These are phyloP conservation scores for Solenopsis fugax DNA, from an alignment of 1,140 invertebrate genomes.

Conservation along the genomic window DNA sequence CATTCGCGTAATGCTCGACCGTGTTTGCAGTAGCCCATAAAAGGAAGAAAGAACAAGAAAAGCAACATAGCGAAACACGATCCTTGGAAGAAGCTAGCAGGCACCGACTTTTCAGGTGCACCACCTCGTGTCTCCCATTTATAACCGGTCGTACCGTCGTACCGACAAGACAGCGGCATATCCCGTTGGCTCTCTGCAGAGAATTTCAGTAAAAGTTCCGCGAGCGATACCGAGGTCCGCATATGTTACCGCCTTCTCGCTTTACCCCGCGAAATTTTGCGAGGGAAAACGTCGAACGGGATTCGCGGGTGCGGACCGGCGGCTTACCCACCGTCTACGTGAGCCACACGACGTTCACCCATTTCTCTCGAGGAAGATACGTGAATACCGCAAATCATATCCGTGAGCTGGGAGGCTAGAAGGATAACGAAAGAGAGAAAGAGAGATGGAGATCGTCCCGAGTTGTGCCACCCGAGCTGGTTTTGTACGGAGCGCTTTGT, in stretches of 20 bases:
- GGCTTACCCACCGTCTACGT: slow-evolving; percentile 40
- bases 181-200: slow-evolving; percentile 15
- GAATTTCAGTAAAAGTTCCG: slow-evolving; percentile 70
- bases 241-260: slow-evolving; percentile 61
- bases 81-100: slow-evolving; percentile 40
- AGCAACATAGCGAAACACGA: slow-evolving; percentile 2
- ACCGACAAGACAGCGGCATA: slow-evolving; percentile 45
- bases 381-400: slow-evolving; percentile 66
- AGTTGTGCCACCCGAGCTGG: slow-evolving; percentile 6
- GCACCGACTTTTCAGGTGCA: slow-evolving; percentile 39
- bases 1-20: slow-evolving; percentile 21
- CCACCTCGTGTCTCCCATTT: slow-evolving; percentile 65
- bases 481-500: slow-evolving; percentile 56
- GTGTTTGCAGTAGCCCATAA: slow-evolving; percentile 22
- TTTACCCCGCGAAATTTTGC: slow-evolving; percentile 21
- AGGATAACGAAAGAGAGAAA: slow-evolving; percentile 52
- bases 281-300: slow-evolving; percentile 32
- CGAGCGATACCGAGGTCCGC: slow-evolving; percentile 30
- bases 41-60: slow-evolving; percentile 3
- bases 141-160: slow-evolving; percentile 35
- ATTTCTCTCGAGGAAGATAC: neutral
- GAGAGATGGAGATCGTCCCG: slow-evolving; percentile 9
- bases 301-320: slow-evolving; percentile 11
- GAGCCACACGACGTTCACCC: slow-evolving; percentile 43
- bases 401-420: neutral